A percentile compares a stretch with the other conserved stretches of the same genome.
These are phyloP conservation scores for Aricia artaxerxes DNA, from an alignment of 2,888 invertebrate genomes.

Conservation along the genomic window DNA sequence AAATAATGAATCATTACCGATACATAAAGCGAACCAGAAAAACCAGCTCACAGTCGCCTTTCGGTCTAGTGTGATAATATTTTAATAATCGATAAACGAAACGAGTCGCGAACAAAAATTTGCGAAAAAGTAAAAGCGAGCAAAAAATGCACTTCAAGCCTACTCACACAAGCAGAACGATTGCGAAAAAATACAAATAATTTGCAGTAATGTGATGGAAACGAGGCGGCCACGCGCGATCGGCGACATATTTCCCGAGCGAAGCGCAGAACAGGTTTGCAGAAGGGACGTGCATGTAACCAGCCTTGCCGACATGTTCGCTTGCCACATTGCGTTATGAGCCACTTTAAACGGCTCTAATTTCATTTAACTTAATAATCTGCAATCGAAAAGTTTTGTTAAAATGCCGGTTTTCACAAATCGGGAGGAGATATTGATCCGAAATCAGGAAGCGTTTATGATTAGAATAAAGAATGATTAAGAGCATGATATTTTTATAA, in stretches of 20 bases:
- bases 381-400: neutral
- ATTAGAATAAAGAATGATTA: neutral
- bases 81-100: slow-evolving; percentile 3
- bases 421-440: neutral
- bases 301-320: slow-evolving; percentile 54
- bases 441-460: neutral
- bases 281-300: slow-evolving; percentile 57
- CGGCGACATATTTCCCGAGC: slow-evolving; percentile 71
- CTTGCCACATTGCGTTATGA: slow-evolving; percentile 63
- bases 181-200: slow-evolving; percentile 55
- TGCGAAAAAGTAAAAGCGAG: slow-evolving; percentile 29
- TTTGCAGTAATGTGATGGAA: slow-evolving; percentile 59
- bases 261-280: slow-evolving; percentile 71
- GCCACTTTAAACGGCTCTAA: slow-evolving; percentile 55
- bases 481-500: neutral
- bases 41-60: slow-evolving; percentile 13
- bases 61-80: slow-evolving; percentile 21
- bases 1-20: slow-evolving; percentile 10
- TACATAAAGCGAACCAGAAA: slow-evolving; percentile 17
- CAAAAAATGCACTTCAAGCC: slow-evolving; percentile 30
- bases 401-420: neutral
- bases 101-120: slow-evolving; percentile 22
- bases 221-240: slow-evolving; percentile 66
- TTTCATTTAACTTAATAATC: slow-evolving; percentile 37
- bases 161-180: slow-evolving; percentile 34